Percentiles rank a stretch among this genome's conserved stretches.
phyloP scores from a whole-genome alignment of 2,888 invertebrate species.

The Hydriomena furcata region DNA sequence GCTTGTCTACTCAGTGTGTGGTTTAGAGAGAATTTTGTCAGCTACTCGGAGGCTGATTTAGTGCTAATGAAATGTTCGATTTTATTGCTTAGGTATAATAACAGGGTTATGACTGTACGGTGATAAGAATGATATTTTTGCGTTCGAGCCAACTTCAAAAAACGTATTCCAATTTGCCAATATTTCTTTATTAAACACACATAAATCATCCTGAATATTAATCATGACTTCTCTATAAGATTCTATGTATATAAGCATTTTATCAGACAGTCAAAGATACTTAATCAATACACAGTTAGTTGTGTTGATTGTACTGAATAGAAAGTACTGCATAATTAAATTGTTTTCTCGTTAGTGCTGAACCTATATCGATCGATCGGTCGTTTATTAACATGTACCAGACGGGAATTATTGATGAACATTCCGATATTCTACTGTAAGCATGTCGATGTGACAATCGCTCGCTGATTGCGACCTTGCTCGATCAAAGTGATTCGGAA shows the following conservation, averaged over 20 bases:
- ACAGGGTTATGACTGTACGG: background rate
- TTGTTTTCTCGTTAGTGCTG: constrained; percentile 21
- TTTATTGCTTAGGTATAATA: constrained; percentile 14
- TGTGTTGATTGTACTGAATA: too few species aligned
- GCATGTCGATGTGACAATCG: constrained; percentile 55
- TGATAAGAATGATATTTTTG: constrained; percentile 3
- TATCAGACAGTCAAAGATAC: too few species aligned
- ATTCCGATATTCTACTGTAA: constrained; percentile 44
- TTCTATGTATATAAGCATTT: too few species aligned
- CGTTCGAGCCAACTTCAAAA: background rate
- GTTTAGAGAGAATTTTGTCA: constrained; percentile 15
- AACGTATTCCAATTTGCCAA: background rate
- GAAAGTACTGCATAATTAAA: constrained; percentile 21
- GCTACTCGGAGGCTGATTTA: constrained; percentile 8
- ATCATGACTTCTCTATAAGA: too few species aligned
- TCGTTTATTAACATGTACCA: too few species aligned
- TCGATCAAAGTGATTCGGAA: constrained; percentile 71
- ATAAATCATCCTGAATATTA: too few species aligned
- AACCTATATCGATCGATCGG: constrained; percentile 14
- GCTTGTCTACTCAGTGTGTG: constrained; percentile 18
- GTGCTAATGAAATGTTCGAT: constrained; percentile 17
- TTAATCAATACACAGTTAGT: too few species aligned
- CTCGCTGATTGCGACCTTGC: constrained; percentile 53
- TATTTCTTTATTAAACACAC: background rate
- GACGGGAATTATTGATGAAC: constrained; percentile 38